Evolutionary conservation across 37 sponge, comb jelly and placozoan genomes (phyloP), one percentile per base, ranked within the genome.

Genomic region (Chondrosia reniformis): DNA sequence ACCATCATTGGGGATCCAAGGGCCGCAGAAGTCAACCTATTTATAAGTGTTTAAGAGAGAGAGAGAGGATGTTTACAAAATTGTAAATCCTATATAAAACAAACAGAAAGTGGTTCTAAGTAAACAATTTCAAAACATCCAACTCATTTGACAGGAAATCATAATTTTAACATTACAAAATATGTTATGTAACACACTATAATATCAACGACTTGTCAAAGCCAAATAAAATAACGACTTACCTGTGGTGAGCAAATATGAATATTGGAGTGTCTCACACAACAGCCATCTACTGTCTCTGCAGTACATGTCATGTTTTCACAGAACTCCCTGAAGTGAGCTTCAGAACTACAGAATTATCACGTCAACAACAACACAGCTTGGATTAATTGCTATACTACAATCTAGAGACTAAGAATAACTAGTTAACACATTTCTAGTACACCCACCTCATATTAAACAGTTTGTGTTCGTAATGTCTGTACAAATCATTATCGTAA

Each of bases 251-350:
- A 78, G 58, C 96, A 95, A 25, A 82, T 63, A 54, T 92, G 96
- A 21, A 95, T 63, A 45, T 89, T 95, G 39, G 90, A 80, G 79
- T 95, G 96, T 69, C 81, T 78, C 12, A 95, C 79, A 75, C 93
- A 92, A 74, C 96, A 95, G 46, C 83, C 25, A 15, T 76, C 46
- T 21, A 24, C n/a, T 43, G 75, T 45, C 10, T 74, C 64, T 77
- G 39, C 52, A 4, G 77, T 41, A 56, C 82, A 81, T 15, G 22
- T 15, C 6, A 3, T 45, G 41, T 75, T 73, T 3, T n/a, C 39
- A 41, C 82, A 81, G 22, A 79, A 79, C 2, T 1, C 12, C 42
- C 43, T 17, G 44, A 69, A 69, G 22, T 69, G 25, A 1, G 15
- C 41, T 10, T 1, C 43, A 40, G 38, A 66, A 21, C 45, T 75